Evolutionary conservation across 2,113 vertebrate species (phyloP), one percentile per base, ranked within the genome.

Genomic region (Macquaria australasica): DNA sequence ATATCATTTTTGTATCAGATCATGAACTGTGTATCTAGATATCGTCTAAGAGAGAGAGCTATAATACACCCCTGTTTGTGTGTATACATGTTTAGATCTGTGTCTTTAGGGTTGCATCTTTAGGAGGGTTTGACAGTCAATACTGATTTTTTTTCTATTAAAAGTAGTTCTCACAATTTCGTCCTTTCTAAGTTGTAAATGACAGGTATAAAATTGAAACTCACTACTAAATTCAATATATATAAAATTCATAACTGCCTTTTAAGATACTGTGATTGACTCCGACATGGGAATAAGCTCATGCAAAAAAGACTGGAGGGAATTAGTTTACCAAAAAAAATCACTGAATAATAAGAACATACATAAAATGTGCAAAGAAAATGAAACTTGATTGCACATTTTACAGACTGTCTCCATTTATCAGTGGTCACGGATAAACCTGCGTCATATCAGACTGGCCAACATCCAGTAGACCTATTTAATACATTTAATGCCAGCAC

Each of bases 351-450:
- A 77, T 64, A 34, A 48, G 9, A 69, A 4, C 10, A 15, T 31
- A 1, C 20, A 60, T 79, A 63, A 82, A 81, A 72, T 83, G 16
- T 67, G 73, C 21, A 62, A 37, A 73, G 53, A 82, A 73, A 79
- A 81, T 88, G 16, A 8, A 70, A 74, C 80, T 69, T 82, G 71
- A 86, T 28, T 66, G 63, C 48, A 70, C 25, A 70, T 70, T 88
- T 87, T 86, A 88, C 48, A 82, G 66, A 81, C 73, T 62, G 9
- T 53, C 18, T 73, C 11, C 12, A 51, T 59, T 37, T n/a, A 78
- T 63, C 25, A 31, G 39, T 25, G 25, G 11, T 78, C 73, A 78
- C 20, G 7, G 25, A 43, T 50, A 58, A 69, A 79, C 50, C 10
- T 53, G 16, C 41, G 66, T 77, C 25, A 56, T 25, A 72, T 76